Conservation (phyloP, 2,888 invertebrate species). For the Drymonia ruficornis region DNA sequence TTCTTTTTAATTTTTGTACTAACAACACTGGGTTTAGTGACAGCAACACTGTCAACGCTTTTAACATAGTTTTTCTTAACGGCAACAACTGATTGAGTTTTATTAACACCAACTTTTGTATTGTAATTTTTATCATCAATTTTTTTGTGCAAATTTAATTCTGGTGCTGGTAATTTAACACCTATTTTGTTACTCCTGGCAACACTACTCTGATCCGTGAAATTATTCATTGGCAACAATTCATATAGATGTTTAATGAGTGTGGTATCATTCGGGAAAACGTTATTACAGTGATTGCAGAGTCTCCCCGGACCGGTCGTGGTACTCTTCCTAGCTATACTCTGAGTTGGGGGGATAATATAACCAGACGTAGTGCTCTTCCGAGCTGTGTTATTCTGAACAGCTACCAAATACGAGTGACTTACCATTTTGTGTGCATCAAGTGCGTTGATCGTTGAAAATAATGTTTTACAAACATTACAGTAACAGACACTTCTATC, state of each 20-base stretch:
- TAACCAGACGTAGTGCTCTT: constrained; percentile 20
- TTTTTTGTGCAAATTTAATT: neutral
- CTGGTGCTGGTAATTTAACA: neutral
- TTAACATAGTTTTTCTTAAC: neutral
- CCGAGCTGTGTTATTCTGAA: constrained; percentile 24
- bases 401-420: constrained; percentile 55
- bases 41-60: neutral
- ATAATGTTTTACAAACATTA: constrained; percentile 47
- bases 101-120: neutral
- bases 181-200: neutral
- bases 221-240: constrained; percentile 40
- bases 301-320: constrained; percentile 15
- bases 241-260: constrained; percentile 58
- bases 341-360: neutral
- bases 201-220: neutral
- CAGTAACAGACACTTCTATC: constrained; percentile 47
- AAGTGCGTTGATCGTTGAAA: constrained; percentile 54
- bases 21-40: neutral
- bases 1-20: neutral
- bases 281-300: constrained; percentile 56
- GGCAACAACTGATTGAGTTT: neutral
- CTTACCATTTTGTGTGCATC: constrained; percentile 56
- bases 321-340: constrained; percentile 22
- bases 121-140: neutral
- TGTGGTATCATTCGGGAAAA: constrained; percentile 44